Evolutionary conservation across 2,888 invertebrate species (phyloP).

Genomic region (Colostygia pectinataria): DNA sequence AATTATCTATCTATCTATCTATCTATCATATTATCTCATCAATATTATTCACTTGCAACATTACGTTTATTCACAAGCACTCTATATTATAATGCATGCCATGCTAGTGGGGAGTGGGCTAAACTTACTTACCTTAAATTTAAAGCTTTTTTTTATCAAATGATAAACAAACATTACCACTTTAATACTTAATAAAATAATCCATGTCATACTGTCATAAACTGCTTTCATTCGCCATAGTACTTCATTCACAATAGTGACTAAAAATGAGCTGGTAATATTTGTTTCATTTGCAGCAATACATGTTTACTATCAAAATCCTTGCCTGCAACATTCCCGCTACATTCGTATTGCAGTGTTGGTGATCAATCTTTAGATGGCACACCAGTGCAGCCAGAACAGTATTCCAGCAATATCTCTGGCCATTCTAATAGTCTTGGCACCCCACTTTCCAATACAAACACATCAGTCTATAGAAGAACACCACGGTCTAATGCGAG

Average conservation of each 20-base stretch:
- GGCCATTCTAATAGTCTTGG: slow-evolving; percentile 24
- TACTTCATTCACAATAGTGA: slow-evolving; percentile 15
- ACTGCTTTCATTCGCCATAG: not conserved
- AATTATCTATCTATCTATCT: no score
- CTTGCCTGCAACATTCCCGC: slow-evolving; percentile 61
- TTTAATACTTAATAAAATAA: not conserved
- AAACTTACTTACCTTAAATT: no score
- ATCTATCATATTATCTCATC: no score
- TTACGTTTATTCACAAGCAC: no score
- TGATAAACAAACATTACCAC: slow-evolving; percentile 18
- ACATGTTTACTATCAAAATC: slow-evolving; percentile 66
- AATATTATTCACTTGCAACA: no score
- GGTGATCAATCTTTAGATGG: slow-evolving; percentile 36
- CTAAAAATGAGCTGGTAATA: slow-evolving; percentile 59
- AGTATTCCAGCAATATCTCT: slow-evolving; percentile 22
- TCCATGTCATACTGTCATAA: not conserved
- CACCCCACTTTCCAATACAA: slow-evolving; percentile 10
- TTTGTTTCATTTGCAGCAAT: slow-evolving; percentile 65
- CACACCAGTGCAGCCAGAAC: slow-evolving; percentile 5
- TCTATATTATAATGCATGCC: no score
- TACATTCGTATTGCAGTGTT: slow-evolving; percentile 63
- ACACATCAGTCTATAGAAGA: not conserved
- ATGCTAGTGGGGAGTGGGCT: no score
- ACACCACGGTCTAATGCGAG: not conserved
- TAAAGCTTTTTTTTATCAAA: slow-evolving; percentile 3